Base-by-base conservation (phyloP, 2,113 vertebrate species). In the Oreotragus oreotragus region DNA sequence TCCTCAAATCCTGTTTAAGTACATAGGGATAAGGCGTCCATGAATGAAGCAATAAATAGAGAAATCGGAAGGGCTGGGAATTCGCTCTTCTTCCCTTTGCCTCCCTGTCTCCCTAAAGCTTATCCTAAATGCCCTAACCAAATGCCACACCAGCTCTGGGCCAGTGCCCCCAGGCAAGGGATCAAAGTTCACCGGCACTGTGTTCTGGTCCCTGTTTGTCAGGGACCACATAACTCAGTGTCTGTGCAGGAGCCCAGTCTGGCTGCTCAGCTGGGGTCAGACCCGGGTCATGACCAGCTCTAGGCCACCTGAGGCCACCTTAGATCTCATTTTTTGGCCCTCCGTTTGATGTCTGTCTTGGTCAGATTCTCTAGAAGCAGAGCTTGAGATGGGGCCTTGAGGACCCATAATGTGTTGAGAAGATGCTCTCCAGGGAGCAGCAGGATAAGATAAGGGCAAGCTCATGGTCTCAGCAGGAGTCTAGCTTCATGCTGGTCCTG, bases 1-100 rank as follows among this genome's bases (percentile, higher is more conserved):
- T 93, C 53, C 88, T 96, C 88, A 95, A 98, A 98, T 97, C 98
- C 96, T 88, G 84, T 97, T 97, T 98, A 98, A 98, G 97, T 97
- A 95, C 51, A 33, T n/a, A 84, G 73, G 95, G 97, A 98, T 97
- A 97, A 98, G 93, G 76, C 95, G 19, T 88, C 96, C 62, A 80
- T 66, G 98, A 95, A 86, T 84, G 87, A 95, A 91, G 96, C 94
- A 97, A 96, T 97, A 98, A 96, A 97, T 83, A 97, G 92, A 95
- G 84, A 92, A 97, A 92, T 45, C 28, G 5, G 70, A 57, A 97
- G 83, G 21, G 39, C 5, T 13, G 45, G 14, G 45, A 49, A 33
- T 45, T 49, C 45, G 45, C 30, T 92, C 45, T 58, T 70, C 51
- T 66, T 16, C 13, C 14, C 39, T 17, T 30, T 90, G 58, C 15